Base-by-base conservation (phyloP, 2,797 vertebrate species). In the Coreius guichenoti region DNA sequence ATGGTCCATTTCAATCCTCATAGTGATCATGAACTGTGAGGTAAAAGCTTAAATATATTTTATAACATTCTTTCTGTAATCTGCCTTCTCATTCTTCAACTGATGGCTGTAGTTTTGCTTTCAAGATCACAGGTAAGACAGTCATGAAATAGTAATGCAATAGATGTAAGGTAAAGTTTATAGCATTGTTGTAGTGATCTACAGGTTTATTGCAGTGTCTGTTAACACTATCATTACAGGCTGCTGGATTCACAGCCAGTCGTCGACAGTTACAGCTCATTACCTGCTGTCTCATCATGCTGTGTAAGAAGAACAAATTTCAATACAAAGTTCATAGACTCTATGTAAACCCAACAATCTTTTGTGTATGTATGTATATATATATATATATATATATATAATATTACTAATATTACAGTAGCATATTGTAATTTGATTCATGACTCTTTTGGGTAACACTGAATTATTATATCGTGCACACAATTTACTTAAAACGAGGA, bases 81-180 rank as follows among this genome's bases (percentile, higher is more conserved):
- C 31, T 29, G 33, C 36, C 11, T n/a, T 16, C 1, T 56, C n/a
- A 3, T 83, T 65, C 26, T 51, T 67, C 45, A 26, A 2, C 21
- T 36, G 29, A 83, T 83, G 82, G 72, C 72, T 49, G 29, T n/a
- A 47, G 3, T n/a, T 61, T 29, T 61, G 26, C 29, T 23, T 17
- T 33, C 39, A 76, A 76, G 61, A 54, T 9, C 45, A 65, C 45
- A 67, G 82, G 82, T 83, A 76, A 83, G 47, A 23, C 23, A 49
- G 9, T 80, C 5, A 12, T 33, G 16, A 65, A 21, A 21, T 47
- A 13, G 13, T 26, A 63, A 63, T 43, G 56, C 36, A 36, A 36
- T n/a, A n/a, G 1, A 14, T 23, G 0, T 73, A 3, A 29, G 58
- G 5, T 63, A 12, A 31, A 13, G 17, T 54, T 21, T 73, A 17